Base-by-base conservation (phyloP, 2,797 vertebrate species). In the Masticophis lateralis region DNA sequence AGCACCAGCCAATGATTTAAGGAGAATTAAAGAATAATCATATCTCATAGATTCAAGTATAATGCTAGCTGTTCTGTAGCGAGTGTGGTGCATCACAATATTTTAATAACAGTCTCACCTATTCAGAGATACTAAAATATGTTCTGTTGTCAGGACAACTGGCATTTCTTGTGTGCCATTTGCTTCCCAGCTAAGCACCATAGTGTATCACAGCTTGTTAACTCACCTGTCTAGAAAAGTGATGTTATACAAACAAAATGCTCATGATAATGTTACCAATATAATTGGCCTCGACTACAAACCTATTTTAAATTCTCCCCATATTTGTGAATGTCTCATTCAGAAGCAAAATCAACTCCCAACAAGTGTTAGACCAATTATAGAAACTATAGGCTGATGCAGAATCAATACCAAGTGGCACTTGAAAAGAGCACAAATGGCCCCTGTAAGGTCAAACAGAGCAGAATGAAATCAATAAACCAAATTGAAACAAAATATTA, bases 351-450 rank as follows among this genome's bases (percentile, higher is more conserved):
- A 61, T 43, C 43, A 88, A 61, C 74, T 91, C 95, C 51, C 60
- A 94, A 93, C 91, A 95, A 95, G 93, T 94, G 90, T 63, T 92
- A 94, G 86, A 32, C 91, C 90, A 93, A 86, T 95, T 95, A 87
- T 0, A 91, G 92, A 87, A 94, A 92, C 57, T n/a, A 2, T 51
- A 89, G 94, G 86, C 94, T 37, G 86, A 2, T 47, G 0, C 90
- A 79, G 51, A 94, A 93, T 95, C 96, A 63, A 95, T 95, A 93
- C 28, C 1, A 86, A 94, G 90, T 51, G 27, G 95, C 94, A 86
- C 94, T 91, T 94, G 94, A 88, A 90, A 93, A 89, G 95, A 93
- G 94, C 94, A 94, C 10, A 13, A 93, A 61, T 10, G 51, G 91
- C 69, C 91, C 83, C 0, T 91, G 20, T 86, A 91, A 95, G 95